Conservation (phyloP, 2,797 vertebrate species). For the Galaxias olidus region DNA sequence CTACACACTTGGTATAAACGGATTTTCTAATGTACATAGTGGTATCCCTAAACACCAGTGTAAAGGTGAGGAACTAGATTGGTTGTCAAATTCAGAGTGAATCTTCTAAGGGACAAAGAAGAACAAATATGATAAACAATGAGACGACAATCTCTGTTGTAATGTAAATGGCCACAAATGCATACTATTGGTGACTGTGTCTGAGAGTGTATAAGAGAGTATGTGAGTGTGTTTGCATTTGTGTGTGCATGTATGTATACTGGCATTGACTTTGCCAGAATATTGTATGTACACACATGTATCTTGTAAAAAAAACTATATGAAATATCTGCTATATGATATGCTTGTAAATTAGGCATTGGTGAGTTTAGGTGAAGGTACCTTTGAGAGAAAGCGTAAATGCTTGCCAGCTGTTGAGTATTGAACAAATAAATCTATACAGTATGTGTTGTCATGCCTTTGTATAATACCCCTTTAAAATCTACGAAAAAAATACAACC, state of each 20-base stretch:
- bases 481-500: conserved; percentile 73
- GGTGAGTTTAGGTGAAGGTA: conserved; percentile 79
- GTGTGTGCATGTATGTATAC: conserved; percentile 62
- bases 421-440: conserved; percentile 77
- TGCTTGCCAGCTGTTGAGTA: conserved; percentile 86
- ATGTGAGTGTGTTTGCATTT: conserved; percentile 39
- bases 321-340: conserved; percentile 83
- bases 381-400: conserved; percentile 82
- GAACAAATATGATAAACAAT: conserved; percentile 55
- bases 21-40: conserved; percentile 69
- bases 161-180: conserved; percentile 74
- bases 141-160: conserved; percentile 80
- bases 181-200: conserved; percentile 64
- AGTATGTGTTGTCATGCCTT: conserved; percentile 85
- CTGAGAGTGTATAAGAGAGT: conserved; percentile 12
- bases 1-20: conserved; percentile 3
- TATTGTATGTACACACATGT: conserved; percentile 80
- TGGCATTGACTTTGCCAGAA: conserved; percentile 70
- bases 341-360: conserved; percentile 88
- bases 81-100: conserved; percentile 39
- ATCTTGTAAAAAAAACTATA: conserved; percentile 83
- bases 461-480: conserved; percentile 85
- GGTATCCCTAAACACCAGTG: conserved; percentile 50
- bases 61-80: conserved; percentile 45
- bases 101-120: conserved; percentile 30